Evolutionary conservation across 2,888 invertebrate genomes (phyloP), one percentile per base, ranked within the genome.

Genomic region (Philopedon plagiatum): DNA sequence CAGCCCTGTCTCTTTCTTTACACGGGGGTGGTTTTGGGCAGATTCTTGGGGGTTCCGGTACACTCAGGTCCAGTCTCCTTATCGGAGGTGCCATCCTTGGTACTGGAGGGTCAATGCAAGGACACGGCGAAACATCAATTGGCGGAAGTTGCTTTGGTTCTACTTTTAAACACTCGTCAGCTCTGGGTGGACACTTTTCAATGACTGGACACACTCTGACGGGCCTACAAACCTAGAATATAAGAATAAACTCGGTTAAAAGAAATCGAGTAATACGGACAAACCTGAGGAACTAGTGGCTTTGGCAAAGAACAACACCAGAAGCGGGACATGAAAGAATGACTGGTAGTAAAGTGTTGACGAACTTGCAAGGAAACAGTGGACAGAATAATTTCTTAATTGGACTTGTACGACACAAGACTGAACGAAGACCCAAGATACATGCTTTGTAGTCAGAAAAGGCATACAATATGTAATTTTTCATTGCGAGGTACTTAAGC

Each of bases 111-210:
- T 64, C 71, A 2, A 75, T 32, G 49, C 49, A 72, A 61, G 66
- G 76, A 32, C 57, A 77, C 3, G 19, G 9, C 4, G 54, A 11
- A 9, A 13, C 18, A 32, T 49, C 13, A 8, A 75, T 18, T 5
- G 26, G 37, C 23, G 75, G 75, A 46, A 75, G 44, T 29, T 49
- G 56, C 26, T 70, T 75, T n/a, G 64, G 72, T 32, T 34, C 19
- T 7, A 60, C 19, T 37, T 32, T 65, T n/a, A 64, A 37, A 18
- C 60, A 66, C 13, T 76, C 76, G 46, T 78, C 78, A 1, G 78
- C 76, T 46, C 78, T 61, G 1, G 76, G 76, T 2, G 76, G 76
- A 54, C 78, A 78, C 0, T 62, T 57, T 1, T 61, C 46, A n/a
- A 23, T n/a, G 0, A 51, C 23, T 4, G 73, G 73, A 41, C 73